Base-by-base conservation (phyloP, 2,888 invertebrate genomes). In the Rhopalosiphum nymphaeae region DNA sequence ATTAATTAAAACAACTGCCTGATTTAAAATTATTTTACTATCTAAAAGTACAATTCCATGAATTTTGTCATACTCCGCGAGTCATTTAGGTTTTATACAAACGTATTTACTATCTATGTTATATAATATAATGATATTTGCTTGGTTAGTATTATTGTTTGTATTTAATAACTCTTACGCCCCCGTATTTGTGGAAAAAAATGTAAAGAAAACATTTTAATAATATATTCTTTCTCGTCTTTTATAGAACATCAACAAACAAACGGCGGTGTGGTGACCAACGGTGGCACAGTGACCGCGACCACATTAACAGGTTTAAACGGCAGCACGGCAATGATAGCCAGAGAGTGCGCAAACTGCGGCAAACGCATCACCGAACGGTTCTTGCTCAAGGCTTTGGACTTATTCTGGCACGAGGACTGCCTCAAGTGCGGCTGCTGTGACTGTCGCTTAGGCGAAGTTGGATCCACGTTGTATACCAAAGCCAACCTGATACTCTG, bases 341-440 rank as follows among this genome's bases (percentile, higher is more conserved):
- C 96, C 95, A 96, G 96, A 95, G 97, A 98, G 95, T 98, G 98
- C 96, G 98, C 98, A 13, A 98, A 98, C 90, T 98, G 98, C 95
- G 98, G 98, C 95, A 98, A 98, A 96, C 97, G 97, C 95, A 98
- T 98, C 96, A 97, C 97, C 4, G 98, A 98, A 96, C 96, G 98
- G 96, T 98, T 97, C 96, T 97, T 99, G 95, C 97, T 99, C 95
- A 98, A 98, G 96, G 99, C 99, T 4, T 96, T 99, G 95, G 99
- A 99, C 96, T 97, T 98, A 96, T 97, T 98, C 96, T 99, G 99
- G 99, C 99, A 99, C 96, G 99, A 99, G 96, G 99, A 99, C 96
- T 99, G 99, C 96, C 97, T 99, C 95, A 99, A 99, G 96, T 99
- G 99, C 96, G 98, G 98, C 95, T 99, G 99, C 96, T 99, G 99